Evolutionary conservation across 1,140 invertebrate species (phyloP), one percentile per base, ranked within the genome.

Genomic region (Calycopis cecrops): DNA sequence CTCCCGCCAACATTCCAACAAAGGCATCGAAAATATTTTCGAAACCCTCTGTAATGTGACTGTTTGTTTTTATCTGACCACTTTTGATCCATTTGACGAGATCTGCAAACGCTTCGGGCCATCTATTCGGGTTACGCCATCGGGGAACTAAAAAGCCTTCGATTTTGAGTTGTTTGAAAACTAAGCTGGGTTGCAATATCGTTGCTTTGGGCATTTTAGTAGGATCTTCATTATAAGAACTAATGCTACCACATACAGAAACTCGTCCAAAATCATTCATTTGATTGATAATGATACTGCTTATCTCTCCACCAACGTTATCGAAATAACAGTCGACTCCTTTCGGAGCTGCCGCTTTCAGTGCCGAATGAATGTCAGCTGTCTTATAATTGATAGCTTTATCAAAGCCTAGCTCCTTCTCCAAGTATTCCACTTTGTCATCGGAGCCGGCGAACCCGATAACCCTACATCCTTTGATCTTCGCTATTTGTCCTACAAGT

Each of bases 261-360:
- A 92, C 82, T 52, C 91, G 74, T 4, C 92, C 92, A 52, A 67
- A 87, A 0, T 51, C 28, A 40, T 88, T 91, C 92, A 93, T 93
- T 48, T 92, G 88, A 9, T 83, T 76, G 4, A 92, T 81, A 4
- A 93, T 88, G 1, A 65, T 71, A 47, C 80, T 88, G 47, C 91
- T 92, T 34, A 92, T 85, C 59, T 91, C 89, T 9, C 92, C 92
- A 10, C 92, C 92, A 35, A 93, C 91, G 87, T 91, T 76, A 44
- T 85, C 78, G 54, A 78, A 83, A 52, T 93, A 94, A 63, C 91
- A 91, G 61, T 94, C 92, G 0, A 94, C 87, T 0, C 76, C 93
- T 3, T 92, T 73, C 0, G 21, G 21, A 28, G 2, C 21, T 28
- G 6, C 21, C 21, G 21, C 21, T 6, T 6, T 28, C 6, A 28